phyloP scores from a whole-genome alignment of 2,888 invertebrate genomes.

The Deroplatys truncata region DNA sequence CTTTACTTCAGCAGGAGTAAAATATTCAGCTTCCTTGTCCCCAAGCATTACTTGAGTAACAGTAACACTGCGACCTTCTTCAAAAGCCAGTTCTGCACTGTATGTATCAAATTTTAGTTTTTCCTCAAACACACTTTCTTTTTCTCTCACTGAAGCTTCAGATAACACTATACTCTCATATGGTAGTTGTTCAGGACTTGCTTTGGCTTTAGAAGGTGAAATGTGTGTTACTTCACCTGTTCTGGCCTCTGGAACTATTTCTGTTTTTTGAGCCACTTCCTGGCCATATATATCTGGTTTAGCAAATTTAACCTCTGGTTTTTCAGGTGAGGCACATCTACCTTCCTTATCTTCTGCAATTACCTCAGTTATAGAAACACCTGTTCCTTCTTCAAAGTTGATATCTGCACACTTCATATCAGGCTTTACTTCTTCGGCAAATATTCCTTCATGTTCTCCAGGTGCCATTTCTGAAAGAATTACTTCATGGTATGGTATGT shows the following conservation, averaged over 20 bases:
- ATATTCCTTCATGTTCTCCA: slow-evolving; percentile 43
- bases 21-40: slow-evolving; percentile 44
- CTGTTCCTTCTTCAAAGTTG: slow-evolving; percentile 42
- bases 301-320: slow-evolving; percentile 41
- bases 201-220: slow-evolving; percentile 39
- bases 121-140: slow-evolving; percentile 42
- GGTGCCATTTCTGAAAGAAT: slow-evolving; percentile 45
- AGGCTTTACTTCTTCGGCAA: slow-evolving; percentile 42
- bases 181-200: slow-evolving; percentile 45
- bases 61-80: slow-evolving; percentile 49
- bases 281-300: slow-evolving; percentile 47
- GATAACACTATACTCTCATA: slow-evolving; percentile 53
- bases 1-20: slow-evolving; percentile 28
- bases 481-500: slow-evolving; percentile 52
- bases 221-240: slow-evolving; percentile 42
- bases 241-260: slow-evolving; percentile 40
- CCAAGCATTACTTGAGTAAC: slow-evolving; percentile 52
- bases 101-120: slow-evolving; percentile 42
- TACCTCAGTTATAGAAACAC: slow-evolving; percentile 47
- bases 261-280: slow-evolving; percentile 45
- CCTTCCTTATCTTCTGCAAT: slow-evolving; percentile 47
- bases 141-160: slow-evolving; percentile 45
- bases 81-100: slow-evolving; percentile 45
- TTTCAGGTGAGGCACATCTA: slow-evolving; percentile 38
- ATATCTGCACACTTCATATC: slow-evolving; percentile 45